phyloP scores from a whole-genome alignment of 2,113 vertebrate genomes.

The Anseranas semipalmata region DNA sequence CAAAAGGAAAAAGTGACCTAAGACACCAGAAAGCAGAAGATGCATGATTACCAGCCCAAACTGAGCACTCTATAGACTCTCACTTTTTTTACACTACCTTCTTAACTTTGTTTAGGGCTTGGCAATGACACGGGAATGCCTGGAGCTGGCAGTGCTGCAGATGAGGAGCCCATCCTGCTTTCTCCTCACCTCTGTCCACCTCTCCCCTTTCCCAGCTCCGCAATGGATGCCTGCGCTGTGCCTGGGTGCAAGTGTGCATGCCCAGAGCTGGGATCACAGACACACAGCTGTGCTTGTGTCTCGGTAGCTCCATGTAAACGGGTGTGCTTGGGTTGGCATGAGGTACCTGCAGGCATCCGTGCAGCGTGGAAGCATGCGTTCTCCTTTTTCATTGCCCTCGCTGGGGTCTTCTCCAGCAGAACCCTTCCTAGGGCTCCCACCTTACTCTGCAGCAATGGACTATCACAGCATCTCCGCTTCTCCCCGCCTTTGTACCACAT shows the following conservation, averaged over 20 bases:
- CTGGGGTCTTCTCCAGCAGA: not conserved
- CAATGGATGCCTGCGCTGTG: rapidly evolving
- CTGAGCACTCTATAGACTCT: not conserved
- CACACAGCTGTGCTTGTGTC: not conserved
- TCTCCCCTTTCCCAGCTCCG: not conserved
- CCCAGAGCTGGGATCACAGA: rapidly evolving
- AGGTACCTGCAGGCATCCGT: rapidly evolving
- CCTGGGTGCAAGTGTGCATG: not conserved
- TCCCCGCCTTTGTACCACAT: not conserved
- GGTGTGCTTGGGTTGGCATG: rapidly evolving
- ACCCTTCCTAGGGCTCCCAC: not conserved
- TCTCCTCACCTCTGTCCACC: not conserved
- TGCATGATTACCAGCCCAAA: rapidly evolving
- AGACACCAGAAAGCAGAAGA: not conserved
- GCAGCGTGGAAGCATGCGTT: rapidly evolving
- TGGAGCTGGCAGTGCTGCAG: not conserved
- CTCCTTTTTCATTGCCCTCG: not conserved
- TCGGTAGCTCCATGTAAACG: not conserved
- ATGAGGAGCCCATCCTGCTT: not conserved
- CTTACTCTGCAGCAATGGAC: not conserved
- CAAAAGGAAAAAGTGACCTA: not conserved
- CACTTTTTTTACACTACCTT: not conserved
- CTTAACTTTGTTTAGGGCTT: not conserved
- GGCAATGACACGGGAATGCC: not conserved
- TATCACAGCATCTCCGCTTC: not conserved